Conservation (phyloP, 2,797 vertebrate species). For the Microchirus variegatus region DNA sequence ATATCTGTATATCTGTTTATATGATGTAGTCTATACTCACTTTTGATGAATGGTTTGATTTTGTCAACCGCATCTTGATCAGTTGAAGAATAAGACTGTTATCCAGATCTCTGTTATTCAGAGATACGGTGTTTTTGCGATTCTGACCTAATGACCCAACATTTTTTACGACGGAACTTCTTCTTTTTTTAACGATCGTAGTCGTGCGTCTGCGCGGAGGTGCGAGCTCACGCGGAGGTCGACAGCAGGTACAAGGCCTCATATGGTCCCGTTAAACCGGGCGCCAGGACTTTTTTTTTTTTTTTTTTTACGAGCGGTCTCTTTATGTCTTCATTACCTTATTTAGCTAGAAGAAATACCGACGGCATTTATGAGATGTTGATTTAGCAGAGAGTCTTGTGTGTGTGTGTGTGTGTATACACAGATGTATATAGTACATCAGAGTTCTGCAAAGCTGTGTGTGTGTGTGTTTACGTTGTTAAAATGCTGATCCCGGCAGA, state of each 20-base stretch:
- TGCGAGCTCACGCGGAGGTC: background rate
- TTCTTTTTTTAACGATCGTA: slow-evolving; percentile 5
- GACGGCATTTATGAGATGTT: background rate
- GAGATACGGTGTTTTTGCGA: slow-evolving; percentile 7
- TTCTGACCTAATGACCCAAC: background rate
- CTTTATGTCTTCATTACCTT: background rate
- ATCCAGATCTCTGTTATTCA: slow-evolving; percentile 6
- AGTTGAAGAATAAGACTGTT: background rate
- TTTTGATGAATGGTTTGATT: background rate
- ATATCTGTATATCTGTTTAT: no score
- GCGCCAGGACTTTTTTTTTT: background rate
- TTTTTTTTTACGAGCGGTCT: background rate
- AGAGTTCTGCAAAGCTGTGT: background rate
- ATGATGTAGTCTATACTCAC: no score
- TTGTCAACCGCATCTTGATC: background rate
- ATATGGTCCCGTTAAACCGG: background rate
- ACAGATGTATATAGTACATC: background rate
- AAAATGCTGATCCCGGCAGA: slow-evolving; percentile 17
- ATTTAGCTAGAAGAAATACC: background rate
- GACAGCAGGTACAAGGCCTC: background rate
- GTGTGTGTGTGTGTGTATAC: background rate
- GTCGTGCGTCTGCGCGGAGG: background rate
- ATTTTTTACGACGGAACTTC: background rate
- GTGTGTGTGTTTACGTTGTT: slow-evolving; percentile 1
- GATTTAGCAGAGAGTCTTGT: background rate